Conservation (phyloP, 2,113 vertebrate genomes). For the Pogona vitticeps region DNA sequence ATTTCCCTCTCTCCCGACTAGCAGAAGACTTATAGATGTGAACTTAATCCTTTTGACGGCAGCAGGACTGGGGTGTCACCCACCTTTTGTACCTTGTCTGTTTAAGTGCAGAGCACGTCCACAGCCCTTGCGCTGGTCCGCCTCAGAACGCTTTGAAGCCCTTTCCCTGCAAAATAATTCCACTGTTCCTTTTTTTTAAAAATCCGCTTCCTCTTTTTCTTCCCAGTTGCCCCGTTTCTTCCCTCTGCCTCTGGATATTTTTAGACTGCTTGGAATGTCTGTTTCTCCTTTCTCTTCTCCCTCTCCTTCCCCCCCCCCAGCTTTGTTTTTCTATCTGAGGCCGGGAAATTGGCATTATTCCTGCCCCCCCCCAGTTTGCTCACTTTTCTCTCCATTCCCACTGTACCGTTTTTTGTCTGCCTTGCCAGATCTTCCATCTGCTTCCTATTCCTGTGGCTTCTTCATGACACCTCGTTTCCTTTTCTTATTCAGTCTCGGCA, state of each 20-base stretch:
- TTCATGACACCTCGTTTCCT: not conserved
- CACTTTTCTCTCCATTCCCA: not conserved
- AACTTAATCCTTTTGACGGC: not conserved
- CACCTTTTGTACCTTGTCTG: not conserved
- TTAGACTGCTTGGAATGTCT: not conserved
- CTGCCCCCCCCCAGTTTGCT: constrained; percentile 5
- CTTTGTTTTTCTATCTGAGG: constrained; percentile 1
- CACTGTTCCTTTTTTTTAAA: not conserved
- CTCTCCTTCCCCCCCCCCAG: not conserved
- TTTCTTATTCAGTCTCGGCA: not conserved
- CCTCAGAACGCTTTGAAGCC: not conserved
- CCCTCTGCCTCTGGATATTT: not conserved
- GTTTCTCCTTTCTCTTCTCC: not conserved
- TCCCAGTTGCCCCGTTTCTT: not conserved
- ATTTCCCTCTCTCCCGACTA: too few species aligned
- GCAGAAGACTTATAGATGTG: not conserved
- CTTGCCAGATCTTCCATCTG: constrained; percentile 19
- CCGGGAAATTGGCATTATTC: constrained; percentile 6
- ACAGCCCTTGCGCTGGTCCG: not conserved
- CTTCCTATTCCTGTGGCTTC: not conserved
- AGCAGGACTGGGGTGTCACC: not conserved
- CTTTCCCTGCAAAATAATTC: not conserved
- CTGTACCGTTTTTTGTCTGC: not conserved
- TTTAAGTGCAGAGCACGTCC: not conserved
- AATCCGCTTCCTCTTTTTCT: not conserved